Conservation (phyloP, 2,888 invertebrate genomes). For the Holacanthella duospinosa region DNA sequence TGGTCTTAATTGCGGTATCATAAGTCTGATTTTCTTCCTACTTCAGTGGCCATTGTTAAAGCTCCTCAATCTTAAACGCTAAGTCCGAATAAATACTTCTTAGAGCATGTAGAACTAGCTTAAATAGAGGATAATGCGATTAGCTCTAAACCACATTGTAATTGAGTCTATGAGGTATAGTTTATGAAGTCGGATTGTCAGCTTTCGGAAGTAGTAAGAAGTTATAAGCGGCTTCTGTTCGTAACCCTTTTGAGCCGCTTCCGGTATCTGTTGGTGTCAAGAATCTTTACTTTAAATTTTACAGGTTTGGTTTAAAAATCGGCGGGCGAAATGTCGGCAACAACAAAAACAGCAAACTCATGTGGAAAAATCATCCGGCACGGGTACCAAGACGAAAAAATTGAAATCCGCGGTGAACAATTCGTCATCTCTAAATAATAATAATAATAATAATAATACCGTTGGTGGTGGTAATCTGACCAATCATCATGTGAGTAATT, state of each 20-base stretch:
- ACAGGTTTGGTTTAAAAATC: conserved; percentile 64
- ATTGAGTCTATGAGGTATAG: not conserved
- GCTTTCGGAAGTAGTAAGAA: not conserved
- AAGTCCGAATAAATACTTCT: conserved; percentile 4
- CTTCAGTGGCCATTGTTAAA: not conserved
- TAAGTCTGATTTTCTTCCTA: not conserved
- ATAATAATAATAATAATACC: conserved; percentile 2
- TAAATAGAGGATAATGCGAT: not conserved
- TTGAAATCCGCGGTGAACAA: conserved; percentile 23
- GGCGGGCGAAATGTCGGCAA: conserved; percentile 59
- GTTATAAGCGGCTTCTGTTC: conserved; percentile 1
- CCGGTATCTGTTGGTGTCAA: no score
- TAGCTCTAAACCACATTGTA: not conserved
- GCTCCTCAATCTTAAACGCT: conserved; percentile 1
- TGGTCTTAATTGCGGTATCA: not conserved
- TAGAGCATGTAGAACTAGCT: not conserved
- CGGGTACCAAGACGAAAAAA: conserved; percentile 31
- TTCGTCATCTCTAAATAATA: conserved; percentile 17
- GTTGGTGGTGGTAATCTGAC: conserved; percentile 5
- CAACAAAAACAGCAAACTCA: conserved; percentile 48
- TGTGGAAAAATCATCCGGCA: conserved; percentile 29
- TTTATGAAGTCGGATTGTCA: not conserved
- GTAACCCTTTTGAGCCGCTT: not conserved
- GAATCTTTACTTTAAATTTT: not conserved
- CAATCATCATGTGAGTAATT: conserved; percentile 25